Conservation (phyloP, 2,113 vertebrate species). For the Phyllopteryx taeniolatus region DNA sequence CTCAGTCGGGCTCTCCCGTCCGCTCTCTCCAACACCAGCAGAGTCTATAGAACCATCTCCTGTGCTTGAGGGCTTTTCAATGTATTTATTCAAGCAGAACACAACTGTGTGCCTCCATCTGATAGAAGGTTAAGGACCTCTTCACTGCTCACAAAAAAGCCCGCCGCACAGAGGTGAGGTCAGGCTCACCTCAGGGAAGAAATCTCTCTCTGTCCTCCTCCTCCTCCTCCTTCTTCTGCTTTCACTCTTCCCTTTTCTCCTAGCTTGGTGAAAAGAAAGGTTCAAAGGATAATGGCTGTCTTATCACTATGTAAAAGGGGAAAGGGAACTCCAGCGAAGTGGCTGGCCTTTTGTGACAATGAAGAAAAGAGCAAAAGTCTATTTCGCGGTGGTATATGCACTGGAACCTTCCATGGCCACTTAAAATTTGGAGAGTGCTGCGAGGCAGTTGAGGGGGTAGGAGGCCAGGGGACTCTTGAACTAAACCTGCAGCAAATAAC, state of each 20-base stretch:
- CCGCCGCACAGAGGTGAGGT: slow-evolving; percentile 68
- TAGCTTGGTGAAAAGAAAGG: slow-evolving; percentile 68
- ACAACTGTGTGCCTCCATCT: slow-evolving; percentile 75
- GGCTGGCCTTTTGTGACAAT: slow-evolving; percentile 75
- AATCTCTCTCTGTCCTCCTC: slow-evolving; percentile 71
- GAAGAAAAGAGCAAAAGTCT: slow-evolving; percentile 73
- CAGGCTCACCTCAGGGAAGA: slow-evolving; percentile 71
- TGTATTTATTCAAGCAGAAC: slow-evolving; percentile 75
- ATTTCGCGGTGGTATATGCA: slow-evolving; percentile 65
- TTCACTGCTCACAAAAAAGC: slow-evolving; percentile 74
- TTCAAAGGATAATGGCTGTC: slow-evolving; percentile 76
- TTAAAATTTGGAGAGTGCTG: slow-evolving; percentile 52
- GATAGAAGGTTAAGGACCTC: slow-evolving; percentile 80
- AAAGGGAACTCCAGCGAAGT: slow-evolving; percentile 71
- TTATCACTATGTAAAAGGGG: slow-evolving; percentile 77
- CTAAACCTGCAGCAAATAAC: slow-evolving; percentile 55
- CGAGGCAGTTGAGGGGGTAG: slow-evolving; percentile 41
- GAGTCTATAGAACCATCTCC: slow-evolving; percentile 72
- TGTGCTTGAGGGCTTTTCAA: slow-evolving; percentile 73
- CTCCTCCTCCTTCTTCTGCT: slow-evolving; percentile 46
- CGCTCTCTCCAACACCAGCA: slow-evolving; percentile 55
- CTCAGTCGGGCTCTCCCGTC: slow-evolving; percentile 32
- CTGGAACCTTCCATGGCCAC: slow-evolving; percentile 63
- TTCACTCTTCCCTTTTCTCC: slow-evolving; percentile 69
- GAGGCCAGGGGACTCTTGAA: slow-evolving; percentile 57